A percentile compares a stretch with the other conserved stretches of the same genome.
These are phyloP conservation scores for Sinocyclocheilus grahami DNA, from an alignment of 2,113 vertebrate species.

Conservation along the genomic window DNA sequence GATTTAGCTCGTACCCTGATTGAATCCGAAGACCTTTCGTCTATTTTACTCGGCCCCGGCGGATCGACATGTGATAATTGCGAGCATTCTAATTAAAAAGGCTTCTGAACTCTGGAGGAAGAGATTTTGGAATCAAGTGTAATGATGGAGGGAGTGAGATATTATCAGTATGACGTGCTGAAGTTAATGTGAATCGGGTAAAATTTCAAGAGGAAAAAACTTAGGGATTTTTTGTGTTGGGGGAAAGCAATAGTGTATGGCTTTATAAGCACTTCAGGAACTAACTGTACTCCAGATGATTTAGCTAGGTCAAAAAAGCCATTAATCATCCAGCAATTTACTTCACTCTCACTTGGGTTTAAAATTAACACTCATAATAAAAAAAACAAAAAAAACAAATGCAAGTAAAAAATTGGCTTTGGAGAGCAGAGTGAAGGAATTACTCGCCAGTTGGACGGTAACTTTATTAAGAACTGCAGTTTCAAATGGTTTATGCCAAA, in stretches of 20 bases:
- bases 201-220: background rate
- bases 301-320: background rate
- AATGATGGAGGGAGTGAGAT: constrained; percentile 51
- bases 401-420: background rate
- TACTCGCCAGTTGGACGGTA: background rate
- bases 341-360: background rate
- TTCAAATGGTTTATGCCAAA: background rate
- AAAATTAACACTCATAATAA: background rate
- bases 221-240: background rate
- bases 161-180: constrained; percentile 29
- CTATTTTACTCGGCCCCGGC: constrained; percentile 59
- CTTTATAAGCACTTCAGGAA: background rate
- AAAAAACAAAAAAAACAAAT: too few relatives aligned
- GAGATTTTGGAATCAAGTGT: constrained; percentile 61
- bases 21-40: constrained; percentile 55
- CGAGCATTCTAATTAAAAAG: constrained; percentile 75
- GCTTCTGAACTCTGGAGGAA: constrained; percentile 69
- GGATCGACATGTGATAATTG: constrained; percentile 71
- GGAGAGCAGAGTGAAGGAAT: background rate
- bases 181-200: constrained; percentile 31
- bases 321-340: constrained; percentile 5
- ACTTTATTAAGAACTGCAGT: background rate
- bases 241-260: background rate
- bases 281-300: background rate
- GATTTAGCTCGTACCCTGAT: constrained; percentile 59